Evolutionary conservation across 2,113 vertebrate genomes (phyloP), one percentile per base, ranked within the genome.

Genomic region (Siniperca knerii): DNA sequence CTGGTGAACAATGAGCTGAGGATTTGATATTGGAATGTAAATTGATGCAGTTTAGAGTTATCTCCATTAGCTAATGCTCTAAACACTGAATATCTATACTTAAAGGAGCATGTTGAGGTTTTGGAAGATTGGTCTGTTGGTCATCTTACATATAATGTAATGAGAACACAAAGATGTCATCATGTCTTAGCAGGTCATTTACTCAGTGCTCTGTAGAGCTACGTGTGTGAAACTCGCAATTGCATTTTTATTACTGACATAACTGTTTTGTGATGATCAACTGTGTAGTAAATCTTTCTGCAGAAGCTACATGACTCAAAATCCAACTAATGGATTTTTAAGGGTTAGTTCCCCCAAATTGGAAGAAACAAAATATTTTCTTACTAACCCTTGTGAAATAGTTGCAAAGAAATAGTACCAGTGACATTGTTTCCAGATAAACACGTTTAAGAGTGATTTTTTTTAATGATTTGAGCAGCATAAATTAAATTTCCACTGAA

Each of bases 1-100:
- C 37, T 80, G 64, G 21, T 6, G 1, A 48, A 67, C 67, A 84
- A 87, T 50, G 48, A 66, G 54, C n/a, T 69, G 66, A 83, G 75
- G 79, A 84, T 82, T 87, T 84, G 25, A 46, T 80, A 83, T 23
- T 82, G 68, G 75, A 82, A 82, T 85, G 78, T 82, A 89, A 87
- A 87, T 85, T 9, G 40, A 64, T 60, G 25, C 60, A 74, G 48
- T 71, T 88, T 57, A 70, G 21, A 73, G 61, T 71, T 42, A 76
- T 80, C 48, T 57, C 50, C 55, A 83, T 76, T 44, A 72, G 37
- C 18, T 46, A 44, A 82, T 79, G 48, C 50, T 65, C 23, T 69
- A 54, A 90, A 86, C 18, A 71, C n/a, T 71, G 54, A 42, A 44
- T 40, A 76, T 42, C 12, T 70, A 33, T 68, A 6, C 25, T 29